Conservation (phyloP, 2,113 vertebrate species). For the Tangachromis dhanisi region DNA sequence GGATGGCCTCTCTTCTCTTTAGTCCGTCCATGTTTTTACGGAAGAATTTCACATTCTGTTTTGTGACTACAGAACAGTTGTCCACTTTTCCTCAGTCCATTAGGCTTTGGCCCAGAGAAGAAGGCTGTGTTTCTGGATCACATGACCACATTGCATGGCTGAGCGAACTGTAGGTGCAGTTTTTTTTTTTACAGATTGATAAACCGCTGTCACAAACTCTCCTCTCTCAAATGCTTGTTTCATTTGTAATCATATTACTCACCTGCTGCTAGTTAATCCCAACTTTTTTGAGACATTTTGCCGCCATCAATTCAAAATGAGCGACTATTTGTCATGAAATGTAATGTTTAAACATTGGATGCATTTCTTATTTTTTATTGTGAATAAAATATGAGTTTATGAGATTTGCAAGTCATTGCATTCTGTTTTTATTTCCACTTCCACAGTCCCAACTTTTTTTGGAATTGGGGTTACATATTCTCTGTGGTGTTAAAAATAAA, state of each 20-base stretch:
- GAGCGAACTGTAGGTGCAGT: fast-evolving
- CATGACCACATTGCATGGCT: not conserved
- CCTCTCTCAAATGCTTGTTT: not conserved
- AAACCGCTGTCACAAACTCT: not conserved
- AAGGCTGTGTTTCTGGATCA: not conserved
- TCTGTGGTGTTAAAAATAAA: not conserved
- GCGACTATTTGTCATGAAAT: fast-evolving
- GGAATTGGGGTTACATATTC: not conserved
- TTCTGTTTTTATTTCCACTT: not conserved
- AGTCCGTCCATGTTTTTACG: not conserved
- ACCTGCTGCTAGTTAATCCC: not conserved
- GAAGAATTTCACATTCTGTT: not conserved
- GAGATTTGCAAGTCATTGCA: not conserved
- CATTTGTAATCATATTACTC: not conserved
- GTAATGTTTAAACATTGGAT: not conserved
- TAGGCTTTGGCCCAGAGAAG: not conserved
- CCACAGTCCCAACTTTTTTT: not conserved
- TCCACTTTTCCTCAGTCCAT: not conserved
- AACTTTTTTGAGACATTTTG: not conserved
- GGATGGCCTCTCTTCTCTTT: not conserved
- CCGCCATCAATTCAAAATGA: fast-evolving
- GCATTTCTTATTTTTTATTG: not conserved
- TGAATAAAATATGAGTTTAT: not conserved
- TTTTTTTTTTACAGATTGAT: not conserved
- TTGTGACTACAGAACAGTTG: not conserved